Percentiles rank a stretch among this genome's conserved stretches.
These are phyloP conservation scores for Hirudo medicinalis DNA, from an alignment of 1,140 invertebrate genomes.

Conservation along the genomic window DNA sequence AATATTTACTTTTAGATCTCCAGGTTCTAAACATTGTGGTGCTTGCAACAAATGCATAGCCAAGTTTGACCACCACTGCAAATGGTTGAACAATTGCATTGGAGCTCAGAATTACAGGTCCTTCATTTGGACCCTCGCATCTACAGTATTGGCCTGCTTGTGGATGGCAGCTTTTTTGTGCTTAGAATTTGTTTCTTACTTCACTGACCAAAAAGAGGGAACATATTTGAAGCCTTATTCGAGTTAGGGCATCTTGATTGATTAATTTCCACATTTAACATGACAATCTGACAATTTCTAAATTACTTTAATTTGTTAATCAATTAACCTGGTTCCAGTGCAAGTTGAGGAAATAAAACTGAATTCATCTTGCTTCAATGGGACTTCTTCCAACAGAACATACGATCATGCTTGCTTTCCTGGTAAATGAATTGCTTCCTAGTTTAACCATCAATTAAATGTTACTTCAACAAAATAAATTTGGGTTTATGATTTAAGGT, in stretches of 20 bases:
- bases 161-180: conserved; percentile 29
- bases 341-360: too few species aligned
- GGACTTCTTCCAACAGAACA: too few species aligned
- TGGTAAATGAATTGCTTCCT: too few species aligned
- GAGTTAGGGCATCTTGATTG: neutral
- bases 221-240: conserved; percentile 25
- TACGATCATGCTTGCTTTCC: too few species aligned
- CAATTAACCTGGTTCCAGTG: too few species aligned
- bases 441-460: too few species aligned
- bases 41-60: conserved; percentile 91
- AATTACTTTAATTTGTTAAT: too few species aligned
- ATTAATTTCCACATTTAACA: neutral
- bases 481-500: too few species aligned
- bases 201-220: conserved; percentile 31
- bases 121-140: conserved; percentile 71
- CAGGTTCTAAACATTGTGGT: conserved; percentile 73
- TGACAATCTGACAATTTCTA: too few species aligned
- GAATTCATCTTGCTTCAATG: too few species aligned
- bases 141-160: conserved; percentile 55
- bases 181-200: conserved; percentile 34
- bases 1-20: conserved; percentile 34
- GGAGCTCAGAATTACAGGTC: conserved; percentile 74
- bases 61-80: conserved; percentile 83
- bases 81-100: conserved; percentile 94
- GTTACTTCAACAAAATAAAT: too few species aligned